These are phyloP conservation scores for Xiphorhynchus erythropygius DNA, from an alignment of 2,797 vertebrate species.

Conservation along the genomic window DNA sequence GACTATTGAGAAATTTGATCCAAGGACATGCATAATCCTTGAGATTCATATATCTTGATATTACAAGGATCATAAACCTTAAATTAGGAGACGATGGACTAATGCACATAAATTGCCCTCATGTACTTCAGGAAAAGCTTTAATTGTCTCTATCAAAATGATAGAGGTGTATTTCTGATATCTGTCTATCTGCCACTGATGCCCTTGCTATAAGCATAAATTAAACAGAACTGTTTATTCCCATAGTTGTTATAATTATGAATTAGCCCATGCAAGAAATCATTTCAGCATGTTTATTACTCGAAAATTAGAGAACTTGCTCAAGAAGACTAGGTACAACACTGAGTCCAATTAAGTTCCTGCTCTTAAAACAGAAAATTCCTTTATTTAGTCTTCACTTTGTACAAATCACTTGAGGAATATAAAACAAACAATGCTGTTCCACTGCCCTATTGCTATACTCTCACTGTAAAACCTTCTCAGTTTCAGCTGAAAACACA, in stretches of 20 bases:
- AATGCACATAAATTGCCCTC: slow-evolving; percentile 56
- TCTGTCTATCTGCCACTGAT: neutral
- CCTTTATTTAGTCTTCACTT: neutral
- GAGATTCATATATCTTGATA: slow-evolving; percentile 72
- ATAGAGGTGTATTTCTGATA: neutral
- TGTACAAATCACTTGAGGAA: neutral
- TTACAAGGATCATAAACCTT: slow-evolving; percentile 78
- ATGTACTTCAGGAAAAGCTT: slow-evolving; percentile 21
- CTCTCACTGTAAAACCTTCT: neutral
- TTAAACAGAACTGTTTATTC: slow-evolving; percentile 17
- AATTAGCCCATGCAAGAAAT: neutral
- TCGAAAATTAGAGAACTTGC: neutral
- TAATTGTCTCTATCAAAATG: neutral
- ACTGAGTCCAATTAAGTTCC: neutral
- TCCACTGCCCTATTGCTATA: neutral
- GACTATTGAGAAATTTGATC: slow-evolving; percentile 55
- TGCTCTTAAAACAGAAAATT: neutral
- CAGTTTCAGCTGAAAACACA: neutral
- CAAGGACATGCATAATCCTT: slow-evolving; percentile 67
- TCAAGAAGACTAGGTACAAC: neutral
- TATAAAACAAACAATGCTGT: neutral
- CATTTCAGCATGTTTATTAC: neutral
- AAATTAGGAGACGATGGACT: slow-evolving; percentile 65
- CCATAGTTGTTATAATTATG: neutral
- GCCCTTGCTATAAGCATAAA: neutral